Conservation (phyloP, 2,888 invertebrate genomes). For the Plemyria rubiginata region DNA sequence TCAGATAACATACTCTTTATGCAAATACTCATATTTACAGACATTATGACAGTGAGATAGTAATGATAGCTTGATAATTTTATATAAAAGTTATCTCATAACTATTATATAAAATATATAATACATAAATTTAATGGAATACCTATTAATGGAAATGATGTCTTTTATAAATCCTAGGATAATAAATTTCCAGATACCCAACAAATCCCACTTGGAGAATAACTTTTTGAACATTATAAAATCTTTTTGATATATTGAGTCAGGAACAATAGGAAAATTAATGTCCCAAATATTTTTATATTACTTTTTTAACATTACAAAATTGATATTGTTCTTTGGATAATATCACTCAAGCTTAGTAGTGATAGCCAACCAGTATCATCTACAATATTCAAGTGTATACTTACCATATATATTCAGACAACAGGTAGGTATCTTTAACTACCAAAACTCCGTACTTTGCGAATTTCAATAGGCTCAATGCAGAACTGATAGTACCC, state of each 20-base stretch:
- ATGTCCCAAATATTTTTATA: no score
- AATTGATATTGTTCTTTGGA: no score
- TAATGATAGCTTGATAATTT: conserved; percentile 4
- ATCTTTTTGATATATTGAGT: no score
- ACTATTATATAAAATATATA: not conserved
- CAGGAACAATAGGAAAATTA: no score
- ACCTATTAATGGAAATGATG: not conserved
- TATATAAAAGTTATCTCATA: not conserved
- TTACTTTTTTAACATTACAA: no score
- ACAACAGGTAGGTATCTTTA: conserved; percentile 25
- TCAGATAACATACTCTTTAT: not conserved
- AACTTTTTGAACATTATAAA: no score
- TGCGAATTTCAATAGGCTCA: conserved; percentile 64
- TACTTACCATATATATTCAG: conserved; percentile 35
- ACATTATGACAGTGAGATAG: not conserved
- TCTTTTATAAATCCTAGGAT: no score
- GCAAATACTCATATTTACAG: not conserved
- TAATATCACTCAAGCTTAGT: no score
- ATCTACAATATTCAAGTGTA: not conserved
- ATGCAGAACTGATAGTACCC: conserved; percentile 65
- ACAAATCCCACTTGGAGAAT: no score
- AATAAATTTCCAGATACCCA: no score
- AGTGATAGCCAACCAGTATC: no score
- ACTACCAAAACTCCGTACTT: conserved; percentile 64
- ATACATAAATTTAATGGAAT: no score